Percentiles rank a stretch among this genome's conserved stretches.
These are phyloP conservation scores for Xiphias gladius DNA, from an alignment of 2,113 vertebrate species.

Conservation along the genomic window DNA sequence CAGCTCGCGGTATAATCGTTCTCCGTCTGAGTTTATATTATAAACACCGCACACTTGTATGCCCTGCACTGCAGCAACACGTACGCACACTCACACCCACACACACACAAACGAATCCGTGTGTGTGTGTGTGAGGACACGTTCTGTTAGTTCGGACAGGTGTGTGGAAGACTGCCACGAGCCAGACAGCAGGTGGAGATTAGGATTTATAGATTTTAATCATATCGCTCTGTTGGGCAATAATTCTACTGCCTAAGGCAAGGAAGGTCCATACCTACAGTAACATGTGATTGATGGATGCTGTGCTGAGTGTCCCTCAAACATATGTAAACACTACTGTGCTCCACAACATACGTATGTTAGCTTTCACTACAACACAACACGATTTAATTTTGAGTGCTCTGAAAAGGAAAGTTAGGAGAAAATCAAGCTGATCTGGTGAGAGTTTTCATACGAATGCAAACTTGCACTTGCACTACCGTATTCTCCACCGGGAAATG, in stretches of 20 bases:
- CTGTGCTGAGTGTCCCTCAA: conserved; percentile 36
- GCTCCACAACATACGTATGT: background rate
- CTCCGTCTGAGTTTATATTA: conserved; percentile 74
- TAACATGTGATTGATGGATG: conserved; percentile 60
- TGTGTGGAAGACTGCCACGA: conserved; percentile 79
- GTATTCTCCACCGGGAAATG: background rate
- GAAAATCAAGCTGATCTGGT: conserved; percentile 9
- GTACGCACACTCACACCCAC: background rate
- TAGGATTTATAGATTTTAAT: conserved; percentile 86
- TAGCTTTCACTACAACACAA: background rate
- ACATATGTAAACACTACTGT: conserved; percentile 20
- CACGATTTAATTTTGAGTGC: conserved; percentile 5
- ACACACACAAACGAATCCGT: conserved; percentile 6
- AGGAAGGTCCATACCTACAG: conserved; percentile 51
- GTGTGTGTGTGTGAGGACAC: conserved; percentile 32
- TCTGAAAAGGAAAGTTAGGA: background rate
- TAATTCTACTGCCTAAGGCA: conserved; percentile 76
- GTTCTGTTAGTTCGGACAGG: conserved; percentile 77
- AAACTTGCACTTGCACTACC: too few species aligned
- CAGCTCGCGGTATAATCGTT: conserved; percentile 41
- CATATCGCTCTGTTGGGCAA: conserved; percentile 78
- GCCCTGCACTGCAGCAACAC: background rate
- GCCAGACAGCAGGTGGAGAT: conserved; percentile 81
- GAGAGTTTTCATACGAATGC: background rate
- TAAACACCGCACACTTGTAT: conserved; percentile 63